A percentile compares a stretch with the other conserved stretches of the same genome.
phyloP scores from a whole-genome alignment of 2,113 vertebrate species.

The Cryptomyrus ogoouensis region DNA sequence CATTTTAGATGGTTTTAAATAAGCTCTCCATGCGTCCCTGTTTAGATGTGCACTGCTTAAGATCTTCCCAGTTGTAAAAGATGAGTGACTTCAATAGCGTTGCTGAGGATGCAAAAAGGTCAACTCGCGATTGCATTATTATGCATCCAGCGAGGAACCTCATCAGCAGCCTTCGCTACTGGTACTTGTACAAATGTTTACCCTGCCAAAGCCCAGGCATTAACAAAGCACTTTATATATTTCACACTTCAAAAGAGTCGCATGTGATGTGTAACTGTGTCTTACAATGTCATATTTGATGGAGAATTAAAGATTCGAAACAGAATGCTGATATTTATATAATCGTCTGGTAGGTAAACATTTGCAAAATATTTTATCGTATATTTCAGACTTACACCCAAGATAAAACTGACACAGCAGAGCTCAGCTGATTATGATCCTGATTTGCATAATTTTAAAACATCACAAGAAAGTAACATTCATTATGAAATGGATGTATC shows the following conservation, averaged over 20 bases:
- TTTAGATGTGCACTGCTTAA: background rate
- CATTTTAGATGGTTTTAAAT: background rate
- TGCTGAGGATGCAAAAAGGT: background rate
- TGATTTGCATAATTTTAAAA: background rate
- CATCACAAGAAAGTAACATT: background rate
- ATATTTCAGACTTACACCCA: background rate
- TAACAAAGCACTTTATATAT: background rate
- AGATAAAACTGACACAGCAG: background rate
- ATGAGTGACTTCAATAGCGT: background rate
- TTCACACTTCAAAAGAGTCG: background rate
- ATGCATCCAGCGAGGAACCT: background rate
- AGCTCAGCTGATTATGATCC: background rate
- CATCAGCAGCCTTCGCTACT: background rate
- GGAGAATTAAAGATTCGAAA: background rate
- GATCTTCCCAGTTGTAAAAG: background rate
- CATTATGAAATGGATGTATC: background rate
- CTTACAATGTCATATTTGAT: background rate
- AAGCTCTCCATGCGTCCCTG: background rate
- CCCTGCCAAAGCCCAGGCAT: background rate
- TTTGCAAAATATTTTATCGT: background rate
- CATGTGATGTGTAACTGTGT: background rate
- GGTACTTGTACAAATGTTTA: background rate
- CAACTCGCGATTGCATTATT: background rate
- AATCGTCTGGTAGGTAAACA: background rate
- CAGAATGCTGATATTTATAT: background rate